Percentiles rank a stretch among this genome's conserved stretches.
Conservation (phyloP, 2,113 vertebrate species). For the Haemorhous mexicanus region DNA sequence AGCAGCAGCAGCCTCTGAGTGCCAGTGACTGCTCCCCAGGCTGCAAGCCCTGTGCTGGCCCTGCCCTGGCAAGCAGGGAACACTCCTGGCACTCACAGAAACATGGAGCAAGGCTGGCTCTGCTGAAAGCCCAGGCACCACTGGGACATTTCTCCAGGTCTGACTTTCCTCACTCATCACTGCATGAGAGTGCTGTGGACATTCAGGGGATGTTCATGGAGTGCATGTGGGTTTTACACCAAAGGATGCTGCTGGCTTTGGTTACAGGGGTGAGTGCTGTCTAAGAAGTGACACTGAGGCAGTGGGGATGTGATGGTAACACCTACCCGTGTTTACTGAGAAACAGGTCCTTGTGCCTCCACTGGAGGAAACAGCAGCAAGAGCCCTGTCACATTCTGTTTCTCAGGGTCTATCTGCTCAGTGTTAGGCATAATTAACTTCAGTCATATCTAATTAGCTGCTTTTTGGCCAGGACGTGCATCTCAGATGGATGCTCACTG, state of each 20-base stretch:
- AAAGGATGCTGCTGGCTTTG: not conserved
- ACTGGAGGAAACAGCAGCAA: not conserved
- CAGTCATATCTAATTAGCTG: not conserved
- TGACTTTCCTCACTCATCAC: not conserved
- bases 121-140: not conserved
- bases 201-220: not conserved
- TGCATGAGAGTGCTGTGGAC: not conserved
- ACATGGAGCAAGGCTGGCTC: fast-evolving
- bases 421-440: not conserved
- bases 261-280: not conserved
- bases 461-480: not conserved
- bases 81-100: not conserved
- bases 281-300: not conserved
- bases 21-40: not conserved
- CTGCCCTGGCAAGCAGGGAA: not conserved
- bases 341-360: not conserved
- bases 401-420: not conserved
- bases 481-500: not conserved
- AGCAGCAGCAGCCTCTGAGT: not conserved
- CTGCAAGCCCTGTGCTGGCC: not conserved
- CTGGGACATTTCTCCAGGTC: not conserved
- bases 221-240: fast-evolving
- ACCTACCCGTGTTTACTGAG: not conserved
- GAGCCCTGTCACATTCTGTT: not conserved
- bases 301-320: not conserved